Percentiles rank a stretch among this genome's conserved stretches.
phyloP scores from a whole-genome alignment of 2,113 vertebrate genomes.

The Caretta caretta region DNA sequence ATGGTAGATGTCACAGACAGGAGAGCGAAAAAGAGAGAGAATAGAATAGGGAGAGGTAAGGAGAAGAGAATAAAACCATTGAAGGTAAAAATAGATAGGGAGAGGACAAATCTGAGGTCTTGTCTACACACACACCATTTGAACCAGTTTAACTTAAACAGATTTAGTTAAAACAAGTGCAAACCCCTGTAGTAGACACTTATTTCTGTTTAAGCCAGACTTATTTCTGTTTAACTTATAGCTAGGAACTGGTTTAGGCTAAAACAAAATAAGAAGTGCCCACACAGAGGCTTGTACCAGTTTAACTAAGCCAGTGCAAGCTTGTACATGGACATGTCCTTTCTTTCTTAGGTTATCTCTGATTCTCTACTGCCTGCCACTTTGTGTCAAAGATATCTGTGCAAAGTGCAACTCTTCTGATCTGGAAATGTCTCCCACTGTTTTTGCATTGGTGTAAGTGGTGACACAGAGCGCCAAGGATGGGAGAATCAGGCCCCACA shows the following conservation, averaged over 20 bases:
- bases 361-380: accelerated
- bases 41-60: neutral
- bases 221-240: neutral
- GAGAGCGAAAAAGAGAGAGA: neutral
- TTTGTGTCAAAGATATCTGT: neutral
- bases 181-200: neutral
- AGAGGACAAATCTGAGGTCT: neutral
- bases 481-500: neutral
- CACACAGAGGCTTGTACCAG: neutral
- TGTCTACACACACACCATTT: neutral
- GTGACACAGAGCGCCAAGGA: neutral
- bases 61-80: neutral
- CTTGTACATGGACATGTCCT: neutral
- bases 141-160: neutral
- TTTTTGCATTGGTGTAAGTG: neutral
- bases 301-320: neutral
- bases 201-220: neutral
- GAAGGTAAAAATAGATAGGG: neutral
- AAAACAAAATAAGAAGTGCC: neutral
- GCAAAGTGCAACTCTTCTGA: neutral
- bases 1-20: neutral
- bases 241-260: neutral
- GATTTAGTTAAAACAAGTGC: neutral
- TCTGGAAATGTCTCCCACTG: neutral
- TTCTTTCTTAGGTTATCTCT: no score